These are phyloP conservation scores for Agrypnus murinus DNA, from an alignment of 2,888 invertebrate genomes.

Conservation along the genomic window DNA sequence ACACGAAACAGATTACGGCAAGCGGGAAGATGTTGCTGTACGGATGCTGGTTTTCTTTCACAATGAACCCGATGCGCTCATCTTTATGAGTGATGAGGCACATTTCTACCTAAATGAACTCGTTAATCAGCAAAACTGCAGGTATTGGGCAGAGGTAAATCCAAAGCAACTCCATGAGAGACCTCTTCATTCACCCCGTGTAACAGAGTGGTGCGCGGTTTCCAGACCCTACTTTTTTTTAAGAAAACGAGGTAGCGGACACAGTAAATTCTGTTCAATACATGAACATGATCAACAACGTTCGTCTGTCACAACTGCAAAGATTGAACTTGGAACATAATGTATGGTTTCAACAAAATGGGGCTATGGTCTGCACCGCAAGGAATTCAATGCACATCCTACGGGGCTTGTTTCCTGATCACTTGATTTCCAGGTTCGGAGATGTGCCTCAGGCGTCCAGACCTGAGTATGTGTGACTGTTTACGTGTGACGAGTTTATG, in stretches of 20 bases:
- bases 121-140: constrained; percentile 51
- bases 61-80: constrained; percentile 2
- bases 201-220: constrained; percentile 40
- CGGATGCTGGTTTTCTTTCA: too few relatives aligned
- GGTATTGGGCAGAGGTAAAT: constrained; percentile 49
- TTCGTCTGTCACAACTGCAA: constrained; percentile 4
- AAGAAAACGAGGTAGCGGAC: not conserved
- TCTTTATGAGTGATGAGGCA: constrained; percentile 39
- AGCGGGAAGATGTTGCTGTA: too few relatives aligned
- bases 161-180: constrained; percentile 46
- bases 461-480: too few relatives aligned
- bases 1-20: too few relatives aligned
- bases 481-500: too few relatives aligned
- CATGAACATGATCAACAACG: not conserved
- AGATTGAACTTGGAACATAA: not conserved
- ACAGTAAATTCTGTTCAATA: constrained; percentile 10
- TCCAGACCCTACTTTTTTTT: constrained; percentile 10
- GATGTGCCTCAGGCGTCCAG: too few relatives aligned
- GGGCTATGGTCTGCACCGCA: too few relatives aligned
- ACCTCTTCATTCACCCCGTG: constrained; percentile 44
- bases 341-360: too few relatives aligned
- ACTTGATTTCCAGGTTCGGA: too few relatives aligned
- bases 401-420: too few relatives aligned
- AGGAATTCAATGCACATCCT: too few relatives aligned
- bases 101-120: constrained; percentile 31